A percentile compares a stretch with the other conserved stretches of the same genome.
Evolutionary conservation across 2,888 invertebrate species (phyloP).

Genomic region (Synergus itoensis): DNA sequence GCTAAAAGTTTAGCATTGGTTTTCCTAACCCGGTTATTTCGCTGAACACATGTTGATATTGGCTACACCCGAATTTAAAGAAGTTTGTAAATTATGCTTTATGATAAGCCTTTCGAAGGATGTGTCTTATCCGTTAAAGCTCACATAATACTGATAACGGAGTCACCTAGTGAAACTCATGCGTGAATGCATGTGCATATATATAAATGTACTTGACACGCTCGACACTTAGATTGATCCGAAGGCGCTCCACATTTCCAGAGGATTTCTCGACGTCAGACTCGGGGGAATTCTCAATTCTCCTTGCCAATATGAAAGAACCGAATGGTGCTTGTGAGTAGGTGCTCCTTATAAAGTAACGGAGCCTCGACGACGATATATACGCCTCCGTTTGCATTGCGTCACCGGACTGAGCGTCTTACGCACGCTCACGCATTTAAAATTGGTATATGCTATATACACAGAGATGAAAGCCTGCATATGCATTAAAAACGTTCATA

Average conservation of each 20-base stretch:
- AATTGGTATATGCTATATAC: conserved; percentile 2
- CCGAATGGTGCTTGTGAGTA: conserved; percentile 61
- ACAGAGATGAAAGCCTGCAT: conserved; percentile 8
- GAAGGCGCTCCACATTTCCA: conserved; percentile 3
- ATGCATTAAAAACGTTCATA: conserved; percentile 3
- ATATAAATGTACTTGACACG: conserved; percentile 11
- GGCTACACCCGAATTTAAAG: neutral
- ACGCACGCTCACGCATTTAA: conserved; percentile 36
- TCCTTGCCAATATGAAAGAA: conserved; percentile 47
- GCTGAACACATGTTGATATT: neutral
- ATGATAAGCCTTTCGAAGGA: neutral
- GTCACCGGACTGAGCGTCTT: conserved; percentile 61
- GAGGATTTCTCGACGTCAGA: conserved; percentile 14
- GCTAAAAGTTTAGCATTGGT: too few relatives aligned
- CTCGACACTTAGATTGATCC: conserved; percentile 6
- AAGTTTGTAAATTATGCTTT: neutral
- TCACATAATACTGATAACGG: neutral
- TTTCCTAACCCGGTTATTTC: neutral
- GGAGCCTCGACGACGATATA: conserved; percentile 63
- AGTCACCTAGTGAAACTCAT: conserved; percentile 9
- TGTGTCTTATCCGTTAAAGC: conserved; percentile 1
- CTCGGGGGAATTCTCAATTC: conserved; percentile 19
- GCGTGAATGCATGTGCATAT: neutral
- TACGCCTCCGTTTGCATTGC: conserved; percentile 70
- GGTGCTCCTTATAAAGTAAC: conserved; percentile 75